Evolutionary conservation across 2,888 invertebrate species (phyloP), one percentile per base, ranked within the genome.

Genomic region (Callyntrura sp.): DNA sequence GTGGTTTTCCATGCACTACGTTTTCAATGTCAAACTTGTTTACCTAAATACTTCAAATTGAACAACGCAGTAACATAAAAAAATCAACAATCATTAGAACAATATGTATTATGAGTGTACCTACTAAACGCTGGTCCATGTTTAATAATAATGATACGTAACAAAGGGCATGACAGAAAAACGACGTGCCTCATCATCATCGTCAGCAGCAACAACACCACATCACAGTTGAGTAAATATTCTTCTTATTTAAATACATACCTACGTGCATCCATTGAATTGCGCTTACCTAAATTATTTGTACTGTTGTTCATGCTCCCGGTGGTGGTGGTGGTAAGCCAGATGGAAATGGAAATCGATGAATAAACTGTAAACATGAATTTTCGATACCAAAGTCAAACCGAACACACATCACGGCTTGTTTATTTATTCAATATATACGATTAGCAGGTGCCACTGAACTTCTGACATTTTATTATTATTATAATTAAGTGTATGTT

Each of bases 1-100:
- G 35, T 35, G 62, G 20, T 11, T 25, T 35, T 35, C 25, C 35
- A 28, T 35, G 35, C 8, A 51, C 12, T 82, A 73, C 28, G 68
- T 35, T 87, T 87, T 79, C 87, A 87, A 87, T 87, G 87, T 81
- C 87, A 87, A 81, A 70, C 23, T 45, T 87, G 87, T 87, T 87
- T 87, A 68, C 87, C 65, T 51, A 86, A 70, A 85, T 73, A 78
- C 86, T 79, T 86, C 62, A 86, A 48, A 78, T 55, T 73, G 55
- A 85, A 73, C 73, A 85, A 14, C 85, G 85, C 85, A 85, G 43
- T 85, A 85, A 55, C 73, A 73, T 73, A 14, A 60, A 73, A 85
- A 85, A 85, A 73, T 85, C 73, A 85, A 85, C 85, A 85, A 85
- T 85, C 85, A 73, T 25, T 28, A 14, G 45, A 73, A 73, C 82